Evolutionary conservation across 2,113 vertebrate species (phyloP), one percentile per base, ranked within the genome.

Genomic region (Paraplagusia blochii): DNA sequence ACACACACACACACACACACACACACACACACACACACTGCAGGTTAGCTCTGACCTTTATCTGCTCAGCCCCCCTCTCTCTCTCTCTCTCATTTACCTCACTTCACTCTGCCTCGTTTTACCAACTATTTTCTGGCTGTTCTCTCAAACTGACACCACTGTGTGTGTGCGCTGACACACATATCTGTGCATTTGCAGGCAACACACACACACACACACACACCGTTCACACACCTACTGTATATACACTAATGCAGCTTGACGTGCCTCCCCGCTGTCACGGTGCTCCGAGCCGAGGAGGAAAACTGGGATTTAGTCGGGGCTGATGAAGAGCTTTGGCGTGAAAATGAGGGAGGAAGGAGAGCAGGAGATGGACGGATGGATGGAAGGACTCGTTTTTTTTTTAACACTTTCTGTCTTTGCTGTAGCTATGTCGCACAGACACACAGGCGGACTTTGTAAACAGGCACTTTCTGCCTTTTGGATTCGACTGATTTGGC

Each of bases 21-120:
- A 34, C 48, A 50, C 66, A 69, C 58, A 63, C 66, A 82, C 72
- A 33, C 63, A 56, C 6, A 34, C 48, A 50, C 66, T 75, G 58
- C 48, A 65, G 66, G 74, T 63, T 58, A 36, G 53, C 46, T 43
- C 62, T 84, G 84, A 85, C 82, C 86, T 83, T 88, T 84, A 0
- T 15, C 63, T 50, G 59, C 80, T 68, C 66, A 58, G 73, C 69
- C 53, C 63, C 72, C 69, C 70, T 76, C 65, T 75, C 63, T 54
- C 49, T 17, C 58, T 42, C 55, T 69, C 66, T 81, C 83, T 76
- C 69, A 62, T 73, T 80, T 63, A 58, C 63, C 55, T 56, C 66
- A 58, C 55, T 64, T 44, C 40, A 1, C 57, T 60, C 61, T 33
- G 55, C 61, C 56, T 74, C 66, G 72, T 72, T 74, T 71, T 56